Percentiles rank a stretch among this genome's conserved stretches.
Conservation (phyloP, 92 coral and sea anemone species). For the Phenganax stokvisi region DNA sequence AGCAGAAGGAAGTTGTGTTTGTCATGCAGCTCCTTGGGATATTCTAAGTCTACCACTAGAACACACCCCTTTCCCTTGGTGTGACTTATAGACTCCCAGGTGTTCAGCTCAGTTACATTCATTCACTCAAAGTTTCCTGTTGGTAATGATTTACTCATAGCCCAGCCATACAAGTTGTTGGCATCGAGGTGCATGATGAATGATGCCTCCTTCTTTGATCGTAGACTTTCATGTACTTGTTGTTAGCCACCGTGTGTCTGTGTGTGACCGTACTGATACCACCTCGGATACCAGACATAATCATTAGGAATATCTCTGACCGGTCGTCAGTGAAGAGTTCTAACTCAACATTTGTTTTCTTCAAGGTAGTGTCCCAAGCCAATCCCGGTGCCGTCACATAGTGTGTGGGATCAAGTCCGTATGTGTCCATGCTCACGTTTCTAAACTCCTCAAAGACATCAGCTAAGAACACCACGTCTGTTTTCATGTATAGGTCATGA, state of each 20-base stretch:
- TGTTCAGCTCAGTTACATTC: not conserved
- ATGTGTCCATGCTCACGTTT: too few relatives aligned
- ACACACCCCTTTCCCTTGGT: conserved; percentile 2
- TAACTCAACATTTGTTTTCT: too few relatives aligned
- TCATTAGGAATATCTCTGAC: too few relatives aligned
- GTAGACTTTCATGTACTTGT: not conserved
- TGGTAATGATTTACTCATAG: conserved; percentile 39
- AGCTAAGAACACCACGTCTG: not conserved
- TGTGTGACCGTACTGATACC: not conserved
- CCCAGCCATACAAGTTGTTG: conserved; percentile 48
- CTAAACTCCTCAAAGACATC: too few relatives aligned
- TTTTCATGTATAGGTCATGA: conserved; percentile 7
- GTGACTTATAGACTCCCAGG: not conserved
- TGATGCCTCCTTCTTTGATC: too few relatives aligned
- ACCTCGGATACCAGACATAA: not conserved
- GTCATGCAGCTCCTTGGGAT: not conserved
- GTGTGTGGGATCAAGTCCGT: too few relatives aligned
- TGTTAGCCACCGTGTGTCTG: not conserved
- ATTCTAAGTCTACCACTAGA: conserved; percentile 30
- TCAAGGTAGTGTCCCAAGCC: too few relatives aligned
- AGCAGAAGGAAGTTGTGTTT: conserved; percentile 28
- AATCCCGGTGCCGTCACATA: too few relatives aligned
- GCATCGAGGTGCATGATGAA: conserved; percentile 29
- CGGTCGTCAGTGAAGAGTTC: too few relatives aligned
- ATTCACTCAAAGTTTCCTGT: conserved; percentile 26